Percentiles rank a stretch among this genome's conserved stretches.
Evolutionary conservation across 1,140 invertebrate species (phyloP).

Genomic region (Reticulitermes speratus): DNA sequence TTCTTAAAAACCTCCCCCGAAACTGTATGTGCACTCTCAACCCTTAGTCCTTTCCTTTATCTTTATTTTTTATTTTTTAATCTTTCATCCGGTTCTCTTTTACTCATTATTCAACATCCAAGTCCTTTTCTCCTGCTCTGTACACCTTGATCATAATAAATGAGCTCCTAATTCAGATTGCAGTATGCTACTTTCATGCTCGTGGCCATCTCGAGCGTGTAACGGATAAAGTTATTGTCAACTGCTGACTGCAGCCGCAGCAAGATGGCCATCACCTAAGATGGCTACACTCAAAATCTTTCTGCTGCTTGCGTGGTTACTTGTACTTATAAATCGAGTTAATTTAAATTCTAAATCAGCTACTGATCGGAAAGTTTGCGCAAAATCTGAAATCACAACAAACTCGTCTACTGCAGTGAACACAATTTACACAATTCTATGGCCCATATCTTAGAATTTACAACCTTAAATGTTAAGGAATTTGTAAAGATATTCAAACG

Average conservation of each 20-base stretch:
- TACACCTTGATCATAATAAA: not conserved
- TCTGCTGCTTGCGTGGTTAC: too few relatives aligned
- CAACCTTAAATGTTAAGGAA: too few relatives aligned
- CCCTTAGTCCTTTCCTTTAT: conserved; percentile 15
- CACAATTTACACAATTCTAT: too few relatives aligned
- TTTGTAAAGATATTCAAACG: too few relatives aligned
- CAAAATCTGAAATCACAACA: too few relatives aligned
- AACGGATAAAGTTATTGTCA: not conserved
- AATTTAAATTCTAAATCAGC: too few relatives aligned
- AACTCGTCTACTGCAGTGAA: too few relatives aligned
- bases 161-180: not conserved
- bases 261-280: not conserved
- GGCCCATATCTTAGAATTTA: too few relatives aligned
- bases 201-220: not conserved
- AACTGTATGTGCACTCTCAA: conserved; percentile 18
- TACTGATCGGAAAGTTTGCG: too few relatives aligned
- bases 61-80: conserved; percentile 26
- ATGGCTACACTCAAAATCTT: not conserved
- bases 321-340: too few relatives aligned
- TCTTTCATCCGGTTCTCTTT: conserved; percentile 27
- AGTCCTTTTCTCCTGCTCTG: not conserved
- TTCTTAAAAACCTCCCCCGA: conserved; percentile 14
- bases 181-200: not conserved
- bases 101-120: conserved; percentile 3
- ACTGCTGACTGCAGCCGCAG: not conserved